Percentiles rank a stretch among this genome's conserved stretches.
These are phyloP conservation scores for Falco concolor DNA, from an alignment of 2,797 vertebrate genomes.

Conservation along the genomic window DNA sequence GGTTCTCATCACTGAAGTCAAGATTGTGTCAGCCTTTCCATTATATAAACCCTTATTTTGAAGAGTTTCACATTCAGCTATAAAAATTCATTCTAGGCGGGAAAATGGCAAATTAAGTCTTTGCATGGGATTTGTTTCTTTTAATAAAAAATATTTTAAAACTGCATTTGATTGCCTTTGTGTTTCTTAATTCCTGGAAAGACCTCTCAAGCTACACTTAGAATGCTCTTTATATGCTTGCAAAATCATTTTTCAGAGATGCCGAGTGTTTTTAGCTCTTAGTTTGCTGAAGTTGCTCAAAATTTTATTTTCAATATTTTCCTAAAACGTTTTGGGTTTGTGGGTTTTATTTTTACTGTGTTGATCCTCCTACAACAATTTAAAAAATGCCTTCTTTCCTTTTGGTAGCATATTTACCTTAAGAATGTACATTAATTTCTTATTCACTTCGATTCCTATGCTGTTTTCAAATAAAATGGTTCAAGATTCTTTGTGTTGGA, in stretches of 20 bases:
- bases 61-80: conserved; percentile 28
- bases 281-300: neutral
- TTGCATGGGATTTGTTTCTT: neutral
- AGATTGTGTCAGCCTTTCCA: conserved; percentile 56
- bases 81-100: conserved; percentile 30
- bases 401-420: neutral
- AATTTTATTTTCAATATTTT: neutral
- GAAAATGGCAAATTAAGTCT: conserved; percentile 13
- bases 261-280: neutral
- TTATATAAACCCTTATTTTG: conserved; percentile 52
- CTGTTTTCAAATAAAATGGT: neutral
- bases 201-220: neutral
- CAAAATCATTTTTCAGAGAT: neutral
- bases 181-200: neutral
- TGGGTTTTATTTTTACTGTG: neutral
- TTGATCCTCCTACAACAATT: neutral
- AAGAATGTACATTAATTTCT: neutral
- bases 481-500: neutral
- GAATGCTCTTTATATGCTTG: neutral
- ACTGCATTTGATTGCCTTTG: neutral
- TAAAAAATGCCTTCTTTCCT: neutral
- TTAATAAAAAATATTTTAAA: neutral
- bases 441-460: neutral
- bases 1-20: conserved; percentile 16
- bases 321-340: neutral